Base-by-base conservation (phyloP, 2,888 invertebrate genomes). In the Meganola albula region DNA sequence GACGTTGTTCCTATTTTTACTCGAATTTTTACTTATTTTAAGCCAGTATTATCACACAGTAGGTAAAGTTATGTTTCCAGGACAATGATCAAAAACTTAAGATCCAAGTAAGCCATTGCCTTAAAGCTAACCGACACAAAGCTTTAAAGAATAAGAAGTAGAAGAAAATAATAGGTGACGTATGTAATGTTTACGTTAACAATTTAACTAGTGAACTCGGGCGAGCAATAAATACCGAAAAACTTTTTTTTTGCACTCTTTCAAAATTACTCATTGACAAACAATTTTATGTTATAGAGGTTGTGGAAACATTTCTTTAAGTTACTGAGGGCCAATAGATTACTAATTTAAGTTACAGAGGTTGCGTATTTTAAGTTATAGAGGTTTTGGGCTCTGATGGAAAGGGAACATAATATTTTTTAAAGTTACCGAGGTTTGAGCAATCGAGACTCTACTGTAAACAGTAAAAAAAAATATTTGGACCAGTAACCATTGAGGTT, bases 41-140 rank as follows among this genome's bases (percentile, higher is more conserved):
- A 26, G 26, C 26, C 26, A 13, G 26, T 26, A 13, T 26, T 26
- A 26, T 26, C 7, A 21, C 26, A 26, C 26, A 26, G 26, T 26
- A 26, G 26, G 26, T 26, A 12, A 26, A 26, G 12, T 14, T 1
- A 26, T 26, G 26, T 26, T 26, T 26, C 26, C 26, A 14, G 26
- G 14, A 26, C 26, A 26, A 26, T 14, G 3, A 26, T 12, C 26
- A 26, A 26, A 26, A 26, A 26, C 26, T 26, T 26, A 26, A 2
- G 26, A 26, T 26, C 26, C 14, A 26, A 16, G 16, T 16, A 16
- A 24, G 24, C 16, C 16, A 6, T 6, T 16, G 16, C 6, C 16
- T 16, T 16, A 16, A 16, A 6, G 16, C 16, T n/a, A n/a, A n/a
- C n/a, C n/a, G n/a, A n/a, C n/a, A n/a, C n/a, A 16, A 16, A 16